Base-by-base conservation (phyloP, 1,140 invertebrate genomes). In the Megalopta genalis region DNA sequence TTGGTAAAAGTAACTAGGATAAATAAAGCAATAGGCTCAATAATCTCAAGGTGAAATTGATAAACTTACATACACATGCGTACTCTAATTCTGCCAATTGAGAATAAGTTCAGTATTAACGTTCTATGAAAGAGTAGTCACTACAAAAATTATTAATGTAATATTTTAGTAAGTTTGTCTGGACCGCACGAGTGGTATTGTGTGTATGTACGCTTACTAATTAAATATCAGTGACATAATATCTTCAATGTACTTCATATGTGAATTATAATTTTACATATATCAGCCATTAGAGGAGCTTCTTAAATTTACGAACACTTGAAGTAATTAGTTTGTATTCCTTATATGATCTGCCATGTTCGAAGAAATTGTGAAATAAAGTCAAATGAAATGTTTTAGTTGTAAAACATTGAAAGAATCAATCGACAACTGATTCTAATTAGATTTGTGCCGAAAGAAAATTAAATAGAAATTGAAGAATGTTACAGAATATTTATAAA, bases 21-120 rank as follows among this genome's bases (percentile, higher is more conserved):
- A 46, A 3, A 60, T 10, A 9, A 42, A 49, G 42, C n/a, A 12
- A 32, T 59, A 23, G 3, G 32, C 37, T 27, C 7, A 74, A 62
- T 66, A 57, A 25, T 18, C 16, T 79, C 25, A 79, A 74, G 77
- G 71, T 79, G 49, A 79, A 74, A 79, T 62, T 39, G 21, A 73
- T 79, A 18, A 60, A 52, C n/a, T n/a, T 39, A 49, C 16, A 62
- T 32, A 6, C 7, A 49, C 23, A 6, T 39, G 27, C 23, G 12
- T 9, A 37, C n/a, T 32, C 32, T 16, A 73, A 52, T 32, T 67
- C 52, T 49, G 27, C 10, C 63, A 74, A 74, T 79, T 79, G n/a
- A 12, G 12, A 39, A 66, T n/a, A 37, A 46, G 63, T 16, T 60
- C 71, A 60, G 14, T 16, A 39, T 73, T 66, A 60, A 37, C 10